Evolutionary conservation across 2,888 invertebrate genomes (phyloP), one percentile per base, ranked within the genome.

Genomic region (Muscina levida): DNA sequence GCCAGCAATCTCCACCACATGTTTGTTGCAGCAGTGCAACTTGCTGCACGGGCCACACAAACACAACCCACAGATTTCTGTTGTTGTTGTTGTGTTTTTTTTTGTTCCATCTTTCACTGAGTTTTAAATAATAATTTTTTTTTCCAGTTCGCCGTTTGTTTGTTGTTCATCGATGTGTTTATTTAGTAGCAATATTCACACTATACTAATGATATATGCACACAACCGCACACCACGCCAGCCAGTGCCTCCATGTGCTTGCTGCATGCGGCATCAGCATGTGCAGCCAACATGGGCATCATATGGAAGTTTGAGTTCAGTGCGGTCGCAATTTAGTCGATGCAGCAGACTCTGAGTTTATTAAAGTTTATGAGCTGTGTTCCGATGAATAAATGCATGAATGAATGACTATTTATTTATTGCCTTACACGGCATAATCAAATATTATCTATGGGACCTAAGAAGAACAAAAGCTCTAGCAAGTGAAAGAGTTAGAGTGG

Each of bases 361-460:
- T 62, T 62, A 62, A 62, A 62, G 62, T 42, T 62, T 62, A 62
- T 42, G 42, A 42, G 22, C 22, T 62, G 62, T 62, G 19, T 37
- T 39, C 62, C 39, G 42, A 22, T 62, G 62, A 62, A 39, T 42
- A 22, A 62, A 62, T 57, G 74, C 17, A 22, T 74, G 66, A 66
- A 72, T 53, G 53, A 26, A 72, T 72, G 24, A 15, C 42, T 24
- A 70, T 70, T 62, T 51, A 75, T 71, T 76, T 71, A 71, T 71
- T 57, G 19, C 31, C 59, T 53, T 59, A 70, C 42, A 53, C 59
- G 62, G 44, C 24, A 26, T 31, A 42, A 26, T 57, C 66, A 57
- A 67, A 77, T 56, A 39, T 77, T 66, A 66, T 76, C 71, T 13
- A n/a, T 42, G 62, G 17, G 13, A 24, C 26, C 19, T 13, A 56